A percentile compares a stretch with the other conserved stretches of the same genome.
These are phyloP conservation scores for Zelostemma sp. DNA, from an alignment of 1,140 invertebrate species.

Conservation along the genomic window DNA sequence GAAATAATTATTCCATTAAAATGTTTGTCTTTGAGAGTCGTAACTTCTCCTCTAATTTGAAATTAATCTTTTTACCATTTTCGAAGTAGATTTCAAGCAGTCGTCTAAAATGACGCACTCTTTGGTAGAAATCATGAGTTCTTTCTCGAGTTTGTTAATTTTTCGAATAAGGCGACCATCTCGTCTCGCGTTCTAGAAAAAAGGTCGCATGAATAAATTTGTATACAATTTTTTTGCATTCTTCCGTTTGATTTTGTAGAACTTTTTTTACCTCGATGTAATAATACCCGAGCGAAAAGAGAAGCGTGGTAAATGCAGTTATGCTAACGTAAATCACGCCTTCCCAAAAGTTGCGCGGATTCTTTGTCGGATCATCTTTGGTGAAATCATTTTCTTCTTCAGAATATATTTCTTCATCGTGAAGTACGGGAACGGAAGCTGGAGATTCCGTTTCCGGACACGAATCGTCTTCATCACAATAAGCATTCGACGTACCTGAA, in stretches of 20 bases:
- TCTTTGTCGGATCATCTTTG: conserved; percentile 40
- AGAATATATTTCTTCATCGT: conserved; percentile 5
- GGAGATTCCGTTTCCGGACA: background rate
- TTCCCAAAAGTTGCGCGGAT: conserved; percentile 56
- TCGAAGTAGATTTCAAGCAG: conserved; percentile 75
- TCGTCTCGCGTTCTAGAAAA: conserved; percentile 73
- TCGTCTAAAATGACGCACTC: conserved; percentile 79
- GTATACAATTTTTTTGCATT: conserved; percentile 9
- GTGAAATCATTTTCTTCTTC: conserved; percentile 35
- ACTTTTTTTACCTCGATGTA: conserved; percentile 73
- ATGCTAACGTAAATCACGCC: conserved; percentile 66
- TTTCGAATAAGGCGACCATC: conserved; percentile 73
- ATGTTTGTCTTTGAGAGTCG: conserved; percentile 1
- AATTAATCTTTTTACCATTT: conserved; percentile 68
- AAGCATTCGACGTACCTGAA: background rate
- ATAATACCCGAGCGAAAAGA: conserved; percentile 83
- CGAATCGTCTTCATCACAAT: background rate
- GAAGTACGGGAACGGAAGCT: background rate
- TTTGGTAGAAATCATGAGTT: conserved; percentile 70
- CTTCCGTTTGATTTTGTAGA: conserved; percentile 25
- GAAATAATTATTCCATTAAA: conserved; percentile 30
- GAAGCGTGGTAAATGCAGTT: conserved; percentile 76
- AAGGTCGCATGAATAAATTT: conserved; percentile 12
- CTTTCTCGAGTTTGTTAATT: conserved; percentile 75
- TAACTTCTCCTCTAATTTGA: too few relatives aligned